Evolutionary conservation across 1,140 invertebrate genomes (phyloP).

Genomic region (Nasonia vitripennis): DNA sequence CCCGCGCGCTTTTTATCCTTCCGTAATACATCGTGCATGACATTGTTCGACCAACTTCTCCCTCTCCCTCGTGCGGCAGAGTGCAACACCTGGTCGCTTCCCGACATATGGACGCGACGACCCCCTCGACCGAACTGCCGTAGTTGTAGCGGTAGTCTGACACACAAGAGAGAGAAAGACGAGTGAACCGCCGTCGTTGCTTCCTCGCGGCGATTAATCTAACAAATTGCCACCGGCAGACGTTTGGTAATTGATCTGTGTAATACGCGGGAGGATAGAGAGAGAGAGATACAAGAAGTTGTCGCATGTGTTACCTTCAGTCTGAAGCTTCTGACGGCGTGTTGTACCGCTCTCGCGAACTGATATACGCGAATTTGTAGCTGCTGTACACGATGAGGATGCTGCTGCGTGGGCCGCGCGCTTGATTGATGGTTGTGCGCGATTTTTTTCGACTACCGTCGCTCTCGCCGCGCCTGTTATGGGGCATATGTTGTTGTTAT

Average conservation of each 20-base stretch:
- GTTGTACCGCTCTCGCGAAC: background rate
- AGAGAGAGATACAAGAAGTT: background rate
- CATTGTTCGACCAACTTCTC: background rate
- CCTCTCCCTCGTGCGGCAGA: too few relatives aligned
- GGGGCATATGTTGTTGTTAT: background rate
- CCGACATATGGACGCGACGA: conserved; percentile 61
- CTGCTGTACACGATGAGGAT: background rate
- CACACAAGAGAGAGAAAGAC: background rate
- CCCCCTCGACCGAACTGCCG: conserved; percentile 50
- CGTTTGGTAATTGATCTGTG: conserved; percentile 65
- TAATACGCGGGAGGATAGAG: background rate
- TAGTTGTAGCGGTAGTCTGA: background rate
- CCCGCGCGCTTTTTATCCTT: background rate
- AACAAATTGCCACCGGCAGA: conserved; percentile 63
- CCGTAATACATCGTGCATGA: conserved; percentile 9
- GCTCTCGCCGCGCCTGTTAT: background rate
- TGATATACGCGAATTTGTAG: background rate
- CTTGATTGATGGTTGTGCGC: background rate
- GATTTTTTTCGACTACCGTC: conserved; percentile 8
- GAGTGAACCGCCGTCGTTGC: conserved; percentile 55
- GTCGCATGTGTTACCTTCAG: background rate
- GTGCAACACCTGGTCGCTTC: conserved; percentile 66
- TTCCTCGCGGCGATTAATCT: conserved; percentile 65
- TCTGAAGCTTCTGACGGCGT: background rate
- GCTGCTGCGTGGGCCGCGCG: background rate